A percentile compares a stretch with the other conserved stretches of the same genome.
These are phyloP conservation scores for Trachelus troglodyta DNA, from an alignment of 2,888 invertebrate species.

Conservation along the genomic window DNA sequence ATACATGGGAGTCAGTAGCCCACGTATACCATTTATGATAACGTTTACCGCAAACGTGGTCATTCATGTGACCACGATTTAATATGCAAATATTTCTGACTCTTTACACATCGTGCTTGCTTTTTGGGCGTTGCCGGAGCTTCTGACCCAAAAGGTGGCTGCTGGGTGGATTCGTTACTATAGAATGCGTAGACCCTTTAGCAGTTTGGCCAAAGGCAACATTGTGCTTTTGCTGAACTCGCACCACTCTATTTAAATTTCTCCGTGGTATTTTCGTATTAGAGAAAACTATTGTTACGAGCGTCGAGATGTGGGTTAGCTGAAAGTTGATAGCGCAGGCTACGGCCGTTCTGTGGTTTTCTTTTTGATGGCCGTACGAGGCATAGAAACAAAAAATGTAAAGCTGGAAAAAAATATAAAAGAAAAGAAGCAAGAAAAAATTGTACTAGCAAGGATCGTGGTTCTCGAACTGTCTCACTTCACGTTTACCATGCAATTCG, in stretches of 20 bases:
- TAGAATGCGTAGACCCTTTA: constrained; percentile 39
- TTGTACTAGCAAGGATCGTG: background rate
- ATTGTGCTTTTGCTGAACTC: constrained; percentile 35
- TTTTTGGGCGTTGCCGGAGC: background rate
- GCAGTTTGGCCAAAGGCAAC: constrained; percentile 33
- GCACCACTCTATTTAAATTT: constrained; percentile 58
- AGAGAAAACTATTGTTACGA: constrained; percentile 35
- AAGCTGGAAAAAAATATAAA: background rate
- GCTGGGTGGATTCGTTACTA: constrained; percentile 2
- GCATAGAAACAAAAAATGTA: background rate
- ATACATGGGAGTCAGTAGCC: background rate
- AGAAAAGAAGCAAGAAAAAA: background rate
- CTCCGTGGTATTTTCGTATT: constrained; percentile 51
- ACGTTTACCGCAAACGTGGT: background rate
- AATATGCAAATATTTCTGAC: background rate
- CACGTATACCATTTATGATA: background rate
- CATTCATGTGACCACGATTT: background rate
- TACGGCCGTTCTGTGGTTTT: background rate
- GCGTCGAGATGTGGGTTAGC: background rate
- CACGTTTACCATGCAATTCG: background rate
- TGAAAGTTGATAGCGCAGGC: background rate
- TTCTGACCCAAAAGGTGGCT: background rate
- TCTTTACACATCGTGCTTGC: background rate
- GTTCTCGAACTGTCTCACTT: background rate
- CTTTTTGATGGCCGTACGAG: constrained; percentile 1